Base-by-base conservation (phyloP, 2,888 invertebrate genomes). In the Hololepta plana region DNA sequence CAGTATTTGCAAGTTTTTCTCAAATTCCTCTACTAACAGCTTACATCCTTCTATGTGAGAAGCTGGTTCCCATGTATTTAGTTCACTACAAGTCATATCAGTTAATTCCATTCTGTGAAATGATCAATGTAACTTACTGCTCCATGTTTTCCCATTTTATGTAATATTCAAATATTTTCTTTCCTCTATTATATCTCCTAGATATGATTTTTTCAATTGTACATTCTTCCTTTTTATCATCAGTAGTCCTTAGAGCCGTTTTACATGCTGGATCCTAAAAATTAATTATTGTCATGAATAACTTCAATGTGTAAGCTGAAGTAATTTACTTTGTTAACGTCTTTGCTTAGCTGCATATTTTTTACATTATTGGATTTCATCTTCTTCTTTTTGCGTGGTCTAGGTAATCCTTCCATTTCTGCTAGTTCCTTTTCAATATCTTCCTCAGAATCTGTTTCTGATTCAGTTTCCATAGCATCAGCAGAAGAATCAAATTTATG, bases 21-120 rank as follows among this genome's bases (percentile, higher is more conserved):
- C 82, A 42, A 82, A 85, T 23, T 77, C 76, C 33, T 81, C 80
- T 27, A 84, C 52, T 30, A 82, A 56, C 41, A 70, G 67, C 44
- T 76, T 75, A 43, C 82, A 84, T 2, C 73, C 70, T 32, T 72
- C 69, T 45, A 84, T 65, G 46, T 79, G 73, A 28, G 72, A 67
- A 13, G 72, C 65, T 1, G 81, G 77, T 48, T 85, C 84, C 84
- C 84, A 85, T 4, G 82, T 81, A 46, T 81, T 82, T 39, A 76
- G 70, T 32, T 79, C 74, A 44, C 75, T 75, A 35, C 4, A 26
- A 28, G 25, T 3, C 24, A n/a, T 9, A 25, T 23, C 15, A 7
- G n/a, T 17, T n/a, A 7, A 7, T 17, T n/a, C 6, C n/a, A 17
- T n/a, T 7, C 17, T 7, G n/a, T 17, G n/a, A 5, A 23, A 22